Conservation (phyloP, 2,888 invertebrate genomes). For the Amiota mariae region DNA sequence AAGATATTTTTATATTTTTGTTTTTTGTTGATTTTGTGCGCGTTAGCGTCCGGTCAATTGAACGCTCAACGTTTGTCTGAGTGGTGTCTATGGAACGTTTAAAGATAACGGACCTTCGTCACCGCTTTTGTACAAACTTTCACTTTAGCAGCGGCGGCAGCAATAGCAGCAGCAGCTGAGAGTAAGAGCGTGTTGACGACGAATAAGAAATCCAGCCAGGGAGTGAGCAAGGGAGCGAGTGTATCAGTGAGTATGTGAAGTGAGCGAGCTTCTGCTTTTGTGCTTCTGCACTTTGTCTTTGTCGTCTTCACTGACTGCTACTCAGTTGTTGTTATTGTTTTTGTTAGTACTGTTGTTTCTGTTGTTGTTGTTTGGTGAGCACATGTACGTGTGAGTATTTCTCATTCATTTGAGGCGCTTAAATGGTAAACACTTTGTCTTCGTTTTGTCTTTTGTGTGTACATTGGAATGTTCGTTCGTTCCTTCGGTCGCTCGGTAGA, state of each 20-base stretch:
- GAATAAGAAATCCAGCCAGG: conserved; percentile 20
- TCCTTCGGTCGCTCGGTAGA: conserved; percentile 32
- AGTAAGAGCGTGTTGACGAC: conserved; percentile 14
- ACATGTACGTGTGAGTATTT: conserved; percentile 59
- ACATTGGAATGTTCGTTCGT: not conserved
- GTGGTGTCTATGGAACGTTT: conserved; percentile 49
- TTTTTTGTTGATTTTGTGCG: conserved; percentile 39
- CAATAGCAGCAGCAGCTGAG: conserved; percentile 21
- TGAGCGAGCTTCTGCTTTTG: not conserved
- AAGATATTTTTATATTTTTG: not conserved
- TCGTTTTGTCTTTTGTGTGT: conserved; percentile 46
- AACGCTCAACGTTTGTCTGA: conserved; percentile 69
- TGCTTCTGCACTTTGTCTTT: not conserved
- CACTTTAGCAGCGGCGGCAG: conserved; percentile 66
- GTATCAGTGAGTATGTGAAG: conserved; percentile 1
- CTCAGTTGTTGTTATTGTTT: not conserved
- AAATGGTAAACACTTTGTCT: conserved; percentile 65
- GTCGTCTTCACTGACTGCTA: too few relatives aligned
- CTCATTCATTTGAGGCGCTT: conserved; percentile 48
- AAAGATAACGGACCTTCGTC: conserved; percentile 69
- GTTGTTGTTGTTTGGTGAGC: conserved; percentile 1
- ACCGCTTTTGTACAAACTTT: conserved; percentile 70
- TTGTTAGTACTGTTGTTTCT: not conserved
- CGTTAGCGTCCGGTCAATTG: conserved; percentile 66
- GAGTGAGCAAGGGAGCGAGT: conserved; percentile 27